These are phyloP conservation scores for Chloromyia formosa DNA, from an alignment of 2,888 invertebrate genomes.

Conservation along the genomic window DNA sequence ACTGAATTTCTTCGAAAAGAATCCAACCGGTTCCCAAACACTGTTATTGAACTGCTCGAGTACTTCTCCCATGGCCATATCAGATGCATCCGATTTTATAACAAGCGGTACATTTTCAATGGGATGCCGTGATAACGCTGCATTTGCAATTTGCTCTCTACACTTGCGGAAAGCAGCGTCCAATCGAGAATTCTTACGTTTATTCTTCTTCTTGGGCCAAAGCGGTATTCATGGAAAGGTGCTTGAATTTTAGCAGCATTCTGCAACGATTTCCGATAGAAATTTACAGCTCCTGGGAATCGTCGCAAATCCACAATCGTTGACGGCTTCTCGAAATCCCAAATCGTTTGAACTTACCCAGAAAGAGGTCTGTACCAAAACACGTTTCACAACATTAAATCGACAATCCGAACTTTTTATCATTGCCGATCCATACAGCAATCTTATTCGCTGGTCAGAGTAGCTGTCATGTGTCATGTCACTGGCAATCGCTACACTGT, in stretches of 20 bases:
- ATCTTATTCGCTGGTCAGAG: too few relatives aligned
- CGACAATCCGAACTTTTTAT: too few relatives aligned
- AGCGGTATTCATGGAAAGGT: neutral
- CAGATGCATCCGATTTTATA: constrained; percentile 1
- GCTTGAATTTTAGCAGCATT: neutral
- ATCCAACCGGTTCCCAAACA: constrained; percentile 14
- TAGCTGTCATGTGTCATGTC: too few relatives aligned
- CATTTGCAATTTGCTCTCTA: neutral
- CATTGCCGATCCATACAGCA: too few relatives aligned
- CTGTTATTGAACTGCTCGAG: neutral
- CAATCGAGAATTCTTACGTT: neutral
- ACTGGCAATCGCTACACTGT: too few relatives aligned
- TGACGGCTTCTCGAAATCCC: neutral
- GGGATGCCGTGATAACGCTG: neutral
- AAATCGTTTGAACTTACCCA: neutral
- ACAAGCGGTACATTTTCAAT: neutral
- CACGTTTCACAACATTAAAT: too few relatives aligned
- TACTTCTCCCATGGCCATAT: neutral
- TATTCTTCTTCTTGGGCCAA: neutral
- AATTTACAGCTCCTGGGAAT: neutral
- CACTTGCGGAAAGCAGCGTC: neutral
- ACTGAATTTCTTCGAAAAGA: constrained; percentile 6
- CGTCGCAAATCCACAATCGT: neutral
- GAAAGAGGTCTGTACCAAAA: constrained; percentile 1
- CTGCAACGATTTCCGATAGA: neutral